Percentiles rank a stretch among this genome's conserved stretches.
phyloP scores from a whole-genome alignment of 1,140 invertebrate genomes.

The Argopecten irradians region DNA sequence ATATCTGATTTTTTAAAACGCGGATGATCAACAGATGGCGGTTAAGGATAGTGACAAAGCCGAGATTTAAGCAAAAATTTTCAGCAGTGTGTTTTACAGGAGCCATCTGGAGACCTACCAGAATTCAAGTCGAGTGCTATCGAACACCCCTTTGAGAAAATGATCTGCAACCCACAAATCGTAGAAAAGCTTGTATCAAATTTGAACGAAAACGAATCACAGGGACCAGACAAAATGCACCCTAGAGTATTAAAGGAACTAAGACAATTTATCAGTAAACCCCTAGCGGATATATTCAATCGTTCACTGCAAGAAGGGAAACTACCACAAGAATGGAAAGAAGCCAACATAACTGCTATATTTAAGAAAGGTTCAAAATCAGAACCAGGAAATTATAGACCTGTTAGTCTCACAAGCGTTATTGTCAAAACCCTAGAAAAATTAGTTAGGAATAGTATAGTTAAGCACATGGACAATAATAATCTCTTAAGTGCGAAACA shows the following conservation, averaged over 20 bases:
- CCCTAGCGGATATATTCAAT: constrained; percentile 2
- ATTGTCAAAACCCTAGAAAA: constrained; percentile 27
- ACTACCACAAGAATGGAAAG: constrained; percentile 26
- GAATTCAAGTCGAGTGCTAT: not conserved
- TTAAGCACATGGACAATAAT: not conserved
- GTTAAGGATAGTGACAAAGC: constrained; percentile 24
- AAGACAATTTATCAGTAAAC: not conserved
- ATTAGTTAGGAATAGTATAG: not conserved
- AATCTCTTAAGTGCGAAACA: too few relatives aligned
- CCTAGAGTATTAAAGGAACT: constrained; percentile 7
- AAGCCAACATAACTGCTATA: constrained; percentile 14
- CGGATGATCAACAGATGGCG: not conserved
- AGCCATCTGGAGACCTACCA: constrained; percentile 33
- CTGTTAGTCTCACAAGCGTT: not conserved
- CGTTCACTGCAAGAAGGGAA: constrained; percentile 16
- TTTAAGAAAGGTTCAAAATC: not conserved
- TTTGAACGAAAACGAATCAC: constrained; percentile 13
- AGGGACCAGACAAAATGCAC: constrained; percentile 33
- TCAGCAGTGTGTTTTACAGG: constrained; percentile 30
- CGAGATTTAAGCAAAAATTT: constrained; percentile 5
- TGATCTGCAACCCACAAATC: not conserved
- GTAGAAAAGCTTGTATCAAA: constrained; percentile 12
- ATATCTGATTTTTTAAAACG: not conserved
- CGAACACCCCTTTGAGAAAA: not conserved
- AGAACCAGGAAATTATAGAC: not conserved